Base-by-base conservation (phyloP, 2,113 vertebrate genomes). In the Gobio gobio region DNA sequence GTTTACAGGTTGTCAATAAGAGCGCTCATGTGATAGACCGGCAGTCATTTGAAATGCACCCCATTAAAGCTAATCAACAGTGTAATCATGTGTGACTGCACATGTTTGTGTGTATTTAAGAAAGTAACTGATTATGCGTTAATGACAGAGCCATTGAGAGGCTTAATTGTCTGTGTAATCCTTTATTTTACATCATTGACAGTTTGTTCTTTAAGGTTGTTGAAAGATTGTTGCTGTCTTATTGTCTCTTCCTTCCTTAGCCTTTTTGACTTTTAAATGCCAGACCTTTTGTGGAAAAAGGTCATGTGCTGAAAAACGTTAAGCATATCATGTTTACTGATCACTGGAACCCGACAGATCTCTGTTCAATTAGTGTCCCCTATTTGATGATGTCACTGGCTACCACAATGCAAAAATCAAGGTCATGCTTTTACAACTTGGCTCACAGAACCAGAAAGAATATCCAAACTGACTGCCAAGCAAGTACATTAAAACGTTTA, bases 131-230 rank as follows among this genome's bases (percentile, higher is more conserved):
- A 68, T 40, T 68, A 61, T 77, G 75, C 8, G 33, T 74, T 47
- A 63, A 83, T 58, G 81, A 74, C 47, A 1, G 64, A 54, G 61
- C 3, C 56, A 63, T 54, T 78, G 64, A 61, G 47, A 54, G 66
- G 54, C 82, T 82, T 63, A 86, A 85, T 85, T 84, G 78, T 86
- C 33, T 81, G 80, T 86, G 70, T 86, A 88, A 88, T 86, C 85
- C 61, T 84, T 74, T 78, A 75, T 76, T 58, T 59, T 59, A 56
- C 78, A 74, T 85, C 74, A 83, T 73, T 72, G 84, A 76, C 78
- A 86, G 58, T 88, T 82, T 85, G 66, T 78, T 68, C 47, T 82
- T 88, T 73, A 70, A 84, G 85, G 68, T 47, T 88, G 45, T 56
- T 70, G 61, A 82, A 83, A 82, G 72, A 84, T 84, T 58, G 45